Base-by-base conservation (phyloP, 2,888 invertebrate species). In the Drosophila lacicola region DNA sequence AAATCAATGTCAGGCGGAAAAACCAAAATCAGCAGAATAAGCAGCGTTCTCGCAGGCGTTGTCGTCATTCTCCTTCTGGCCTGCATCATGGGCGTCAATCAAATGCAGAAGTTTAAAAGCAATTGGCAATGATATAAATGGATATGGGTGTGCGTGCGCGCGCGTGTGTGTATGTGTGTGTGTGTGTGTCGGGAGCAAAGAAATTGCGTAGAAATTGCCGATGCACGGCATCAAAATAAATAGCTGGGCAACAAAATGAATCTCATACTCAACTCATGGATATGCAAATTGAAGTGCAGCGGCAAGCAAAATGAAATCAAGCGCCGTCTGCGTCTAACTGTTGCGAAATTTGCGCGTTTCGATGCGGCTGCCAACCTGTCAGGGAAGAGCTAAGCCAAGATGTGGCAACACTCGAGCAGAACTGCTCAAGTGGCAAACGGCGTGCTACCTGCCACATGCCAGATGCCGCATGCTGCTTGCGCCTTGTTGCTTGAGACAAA, bases 231-330 rank as follows among this genome's bases (percentile, higher is more conserved):
- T 65, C 64, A 47, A 71, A 78, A 74, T 78, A 73, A 72, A 67
- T 73, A 55, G 69, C 61, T 60, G 47, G 56, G 25, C 36, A 49
- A 55, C 56, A 62, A 74, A 78, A 78, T 69, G 62, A 74, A 74
- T 63, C 55, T 42, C 36, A 56, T 44, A 19, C 57, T 17, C 62
- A 34, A 13, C 61, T 33, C 78, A 14, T 58, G 54, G 44, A 53
- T 55, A 80, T 80, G 80, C 80, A 80, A 80, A 85, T 80, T 72
- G 69, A 82, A 80, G 63, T 76, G 75, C 81, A 63, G 41, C 55
- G 63, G 36, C 47, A 36, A 44, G 51, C 63, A 44, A 69, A 63
- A 63, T 61, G 55, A 61, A 71, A 73, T 66, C 61, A 73, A 55
- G 69, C 69, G 61, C 41, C 45, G 49, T 42, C 55, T 76, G 71